Percentiles rank a stretch among this genome's conserved stretches.
Conservation (phyloP, 2,888 invertebrate species). For the Imbricaverruca yamaguchii region DNA sequence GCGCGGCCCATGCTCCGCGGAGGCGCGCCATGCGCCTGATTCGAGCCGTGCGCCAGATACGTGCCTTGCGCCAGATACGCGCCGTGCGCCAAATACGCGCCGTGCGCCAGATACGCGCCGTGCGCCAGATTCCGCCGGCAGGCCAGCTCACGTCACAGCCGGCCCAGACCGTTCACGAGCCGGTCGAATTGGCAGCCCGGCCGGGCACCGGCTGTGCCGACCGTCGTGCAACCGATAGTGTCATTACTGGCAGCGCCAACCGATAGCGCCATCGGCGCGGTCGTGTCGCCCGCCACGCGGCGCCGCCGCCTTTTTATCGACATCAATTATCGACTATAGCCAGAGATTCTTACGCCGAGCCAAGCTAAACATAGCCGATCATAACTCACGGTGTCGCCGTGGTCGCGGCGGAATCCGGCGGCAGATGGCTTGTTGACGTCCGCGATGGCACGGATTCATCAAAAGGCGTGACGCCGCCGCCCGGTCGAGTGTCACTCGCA, state of each 20-base stretch:
- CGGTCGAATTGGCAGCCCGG: not conserved
- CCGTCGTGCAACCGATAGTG: not conserved
- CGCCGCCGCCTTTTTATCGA: not conserved
- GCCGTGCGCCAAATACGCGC: too few relatives aligned
- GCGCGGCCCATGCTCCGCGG: too few relatives aligned
- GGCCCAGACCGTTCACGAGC: not conserved
- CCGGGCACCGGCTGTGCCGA: not conserved
- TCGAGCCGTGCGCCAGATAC: too few relatives aligned
- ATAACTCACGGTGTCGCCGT: conserved; percentile 5
- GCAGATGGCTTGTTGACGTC: conserved; percentile 13
- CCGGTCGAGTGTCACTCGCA: not conserved
- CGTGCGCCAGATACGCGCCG: too few relatives aligned
- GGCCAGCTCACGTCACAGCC: not conserved
- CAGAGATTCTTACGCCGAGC: not conserved
- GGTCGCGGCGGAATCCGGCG: not conserved
- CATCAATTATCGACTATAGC: conserved; percentile 18
- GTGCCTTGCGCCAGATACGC: not conserved
- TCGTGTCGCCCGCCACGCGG: not conserved
- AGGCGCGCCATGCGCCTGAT: too few relatives aligned
- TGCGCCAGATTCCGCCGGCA: not conserved
- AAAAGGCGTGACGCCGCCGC: not conserved
- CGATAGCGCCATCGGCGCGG: not conserved
- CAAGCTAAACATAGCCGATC: conserved; percentile 15
- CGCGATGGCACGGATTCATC: not conserved
- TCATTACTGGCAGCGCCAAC: too few relatives aligned